Evolutionary conservation across 2,888 invertebrate genomes (phyloP), one percentile per base, ranked within the genome.

Genomic region (Podotricha telesiphe): DNA sequence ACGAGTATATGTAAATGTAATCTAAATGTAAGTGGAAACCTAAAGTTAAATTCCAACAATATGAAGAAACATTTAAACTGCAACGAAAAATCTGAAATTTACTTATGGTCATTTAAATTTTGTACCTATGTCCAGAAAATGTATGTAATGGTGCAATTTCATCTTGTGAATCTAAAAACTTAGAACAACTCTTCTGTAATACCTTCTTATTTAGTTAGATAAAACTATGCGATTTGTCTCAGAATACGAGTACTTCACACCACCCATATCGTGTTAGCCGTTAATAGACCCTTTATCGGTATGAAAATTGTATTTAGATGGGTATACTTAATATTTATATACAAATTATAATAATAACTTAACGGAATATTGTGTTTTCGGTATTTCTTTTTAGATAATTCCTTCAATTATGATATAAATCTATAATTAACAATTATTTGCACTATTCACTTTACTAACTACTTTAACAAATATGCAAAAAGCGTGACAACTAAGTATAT

Each of bases 261-360:
- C n/a, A n/a, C 22, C 8, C 10, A n/a, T 59, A n/a, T 59, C 45
- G 15, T 28, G 45, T 45, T 59, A 45, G 22, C 42, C n/a, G 8
- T 19, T 42, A 58, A 58, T 58, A 58, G 19, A 42, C 8, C 19
- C 22, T 22, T 59, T 59, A 59, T 59, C 45, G 22, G 17, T 22
- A 42, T 42, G 40, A n/a, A 28, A 45, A 45, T 17, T 45, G 6
- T 45, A 59, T n/a, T 37, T 17, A 13, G 34, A 34, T 37, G 28
- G 5, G n/a, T n/a, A 17, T 17, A 28, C 17, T 55, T 17, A 17
- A n/a, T 53, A 17, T 7, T 17, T 47, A 47, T 17, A 47, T 17
- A 17, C 17, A 5, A 17, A 47, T 17, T 47, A 13, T 13, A 37
- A 8, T 10, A 7, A 8, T 37, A 37, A 7, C 10, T 8, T 8